Base-by-base conservation (phyloP, 2,888 invertebrate genomes). In the Synergus japonicus region DNA sequence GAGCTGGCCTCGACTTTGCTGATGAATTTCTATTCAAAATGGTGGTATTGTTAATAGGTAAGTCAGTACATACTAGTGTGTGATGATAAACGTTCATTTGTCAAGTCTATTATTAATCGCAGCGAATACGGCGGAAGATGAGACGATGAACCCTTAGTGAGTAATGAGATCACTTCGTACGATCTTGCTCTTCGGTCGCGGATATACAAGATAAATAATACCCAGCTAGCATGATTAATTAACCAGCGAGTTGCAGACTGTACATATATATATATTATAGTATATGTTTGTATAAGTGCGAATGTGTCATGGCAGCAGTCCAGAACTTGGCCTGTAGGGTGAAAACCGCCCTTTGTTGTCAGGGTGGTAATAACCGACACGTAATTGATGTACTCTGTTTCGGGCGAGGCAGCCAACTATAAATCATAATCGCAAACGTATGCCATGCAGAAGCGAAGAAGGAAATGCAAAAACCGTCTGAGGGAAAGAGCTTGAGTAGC, bases 81-180 rank as follows among this genome's bases (percentile, higher is more conserved):
- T 69, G 69, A 67, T 67, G 69, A 69, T 69, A 69, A 69, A 69
- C 46, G 49, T 44, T 13, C 69, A 69, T 69, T 69, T 69, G 69
- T 69, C 69, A 69, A 69, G 49, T 69, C 22, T 10, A 60, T 60
- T 60, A 60, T 60, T 60, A 60, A 60, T 60, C 60, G 60, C 60
- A 60, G 60, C 22, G 69, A 69, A 49, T 69, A 69, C 69, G 29
- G 49, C 49, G 69, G 69, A 69, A 69, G 69, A 69, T 69, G 69
- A 49, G 46, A 69, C 22, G 60, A 60, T 60, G 60, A 60, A 60
- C 60, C 22, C 60, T 60, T 60, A 60, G 60, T 60, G 60, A 60
- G 60, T 60, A 60, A 60, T 69, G 46, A 69, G 69, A 69, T 69
- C 69, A 49, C 46, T 29, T 46, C 46, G 22, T 69, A 29, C 69